Evolutionary conservation across 2,113 vertebrate species (phyloP), one percentile per base, ranked within the genome.

Genomic region (Daboia siamensis): DNA sequence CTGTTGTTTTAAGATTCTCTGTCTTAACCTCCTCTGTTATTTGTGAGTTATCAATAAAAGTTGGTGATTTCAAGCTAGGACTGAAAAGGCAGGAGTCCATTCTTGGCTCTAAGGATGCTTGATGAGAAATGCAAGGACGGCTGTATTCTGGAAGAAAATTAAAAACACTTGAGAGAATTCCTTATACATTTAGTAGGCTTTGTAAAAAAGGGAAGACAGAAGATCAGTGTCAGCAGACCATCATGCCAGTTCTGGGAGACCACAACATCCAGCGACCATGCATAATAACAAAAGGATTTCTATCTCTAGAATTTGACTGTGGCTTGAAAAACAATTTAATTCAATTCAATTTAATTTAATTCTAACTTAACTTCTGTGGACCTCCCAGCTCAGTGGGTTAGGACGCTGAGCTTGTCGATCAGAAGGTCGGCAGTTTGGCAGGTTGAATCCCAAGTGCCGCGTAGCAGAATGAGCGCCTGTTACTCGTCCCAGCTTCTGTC

Each of bases 91-190:
- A 97, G 56, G 98, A 97, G 92, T 97, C 98, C 90, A 96, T 97
- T 94, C 98, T 95, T 29, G 93, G 97, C 20, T 94, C 97, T 90
- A 96, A 95, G 0, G 97, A 97, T 56, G 98, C 98, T 95, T 97
- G 98, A 3, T 96, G 95, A 23, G 99, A 92, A 95, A 98, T 95
- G 15, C 97, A 98, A 0, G 98, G 98, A 93, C 98, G 98, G 51
- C 93, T 94, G 91, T 98, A 98, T 86, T 97, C 98, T 0, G 97
- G 48, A 1, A 98, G 98, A 92, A 98, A 98, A 92, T 99, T 98
- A 51, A 98, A 97, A 97, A 98, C 98, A 23, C 98, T 98, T 99
- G 88, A 26, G 87, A 95, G 44, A 95, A 56, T 33, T 85, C 57
- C 39, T 59, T 7, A 93, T 64, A 86, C 1, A 59, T 4, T 88